A percentile compares a stretch with the other conserved stretches of the same genome.
Evolutionary conservation across 2,888 invertebrate genomes (phyloP).

Genomic region (Barypeithes pellucidus): DNA sequence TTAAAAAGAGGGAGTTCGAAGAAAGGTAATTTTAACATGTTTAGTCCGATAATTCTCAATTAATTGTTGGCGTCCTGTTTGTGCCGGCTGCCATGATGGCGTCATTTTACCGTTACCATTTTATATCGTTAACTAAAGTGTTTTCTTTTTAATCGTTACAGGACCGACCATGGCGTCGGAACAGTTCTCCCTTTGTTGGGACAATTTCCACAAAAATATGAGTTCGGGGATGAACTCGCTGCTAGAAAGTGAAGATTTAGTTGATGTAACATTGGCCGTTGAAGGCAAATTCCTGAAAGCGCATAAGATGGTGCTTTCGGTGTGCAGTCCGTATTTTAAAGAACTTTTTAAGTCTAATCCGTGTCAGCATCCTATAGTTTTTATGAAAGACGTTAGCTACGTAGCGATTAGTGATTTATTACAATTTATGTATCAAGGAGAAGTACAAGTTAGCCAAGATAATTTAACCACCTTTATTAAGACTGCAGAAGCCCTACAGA

Average conservation of each 20-base stretch:
- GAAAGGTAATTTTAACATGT: constrained; percentile 52
- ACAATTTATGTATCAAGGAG: constrained; percentile 77
- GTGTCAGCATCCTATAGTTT: constrained; percentile 78
- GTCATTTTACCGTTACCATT: constrained; percentile 46
- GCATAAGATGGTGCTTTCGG: constrained; percentile 81
- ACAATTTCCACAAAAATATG: constrained; percentile 82
- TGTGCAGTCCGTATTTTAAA: constrained; percentile 82
- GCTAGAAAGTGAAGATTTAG: constrained; percentile 68
- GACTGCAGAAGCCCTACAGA: constrained; percentile 70
- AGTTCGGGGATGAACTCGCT: constrained; percentile 77
- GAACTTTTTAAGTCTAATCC: constrained; percentile 79
- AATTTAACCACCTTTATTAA: constrained; percentile 69
- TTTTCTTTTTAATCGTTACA: constrained; percentile 50
- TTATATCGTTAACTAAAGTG: background rate
- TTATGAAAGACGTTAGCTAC: constrained; percentile 75
- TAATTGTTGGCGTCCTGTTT: constrained; percentile 9
- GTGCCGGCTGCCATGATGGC: constrained; percentile 61
- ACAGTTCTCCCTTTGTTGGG: constrained; percentile 82
- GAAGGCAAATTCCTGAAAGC: constrained; percentile 79
- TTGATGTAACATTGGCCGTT: constrained; percentile 70
- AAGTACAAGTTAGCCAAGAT: constrained; percentile 71
- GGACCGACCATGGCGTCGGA: constrained; percentile 73
- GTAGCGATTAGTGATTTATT: constrained; percentile 74
- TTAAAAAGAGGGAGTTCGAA: constrained; percentile 47
- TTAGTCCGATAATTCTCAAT: background rate